Evolutionary conservation across 2,888 invertebrate species (phyloP).

Genomic region (Orthosia cruda): DNA sequence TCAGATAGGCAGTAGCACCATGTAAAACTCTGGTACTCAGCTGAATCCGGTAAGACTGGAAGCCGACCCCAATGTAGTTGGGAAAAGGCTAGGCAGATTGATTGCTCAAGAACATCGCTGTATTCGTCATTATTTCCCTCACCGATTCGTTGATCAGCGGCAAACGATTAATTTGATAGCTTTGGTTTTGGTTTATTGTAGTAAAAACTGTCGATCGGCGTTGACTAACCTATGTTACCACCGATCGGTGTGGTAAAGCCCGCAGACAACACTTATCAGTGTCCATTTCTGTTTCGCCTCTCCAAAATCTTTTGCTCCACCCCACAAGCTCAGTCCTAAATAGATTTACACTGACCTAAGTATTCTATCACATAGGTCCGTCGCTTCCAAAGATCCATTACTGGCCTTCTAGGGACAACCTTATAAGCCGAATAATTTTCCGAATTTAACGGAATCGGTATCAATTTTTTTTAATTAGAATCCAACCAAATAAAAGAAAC

Average conservation of each 20-base stretch:
- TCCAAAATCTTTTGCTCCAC: background rate
- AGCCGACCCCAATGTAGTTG: no score
- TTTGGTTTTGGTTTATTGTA: background rate
- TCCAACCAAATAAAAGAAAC: background rate
- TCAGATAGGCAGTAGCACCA: no score
- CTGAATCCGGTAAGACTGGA: no score
- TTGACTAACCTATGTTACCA: background rate
- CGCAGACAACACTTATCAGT: background rate
- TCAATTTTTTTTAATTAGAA: constrained; percentile 3
- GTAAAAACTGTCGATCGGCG: background rate
- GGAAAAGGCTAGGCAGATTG: no score
- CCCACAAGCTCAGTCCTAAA: background rate
- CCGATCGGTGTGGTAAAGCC: background rate
- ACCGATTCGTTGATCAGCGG: background rate
- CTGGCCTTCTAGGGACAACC: background rate
- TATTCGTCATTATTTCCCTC: background rate
- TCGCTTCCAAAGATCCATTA: background rate
- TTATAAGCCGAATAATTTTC: background rate
- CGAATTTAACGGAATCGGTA: background rate
- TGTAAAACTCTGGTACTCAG: no score
- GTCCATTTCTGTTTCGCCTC: background rate
- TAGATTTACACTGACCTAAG: background rate
- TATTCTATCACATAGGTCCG: background rate
- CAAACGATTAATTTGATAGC: background rate
- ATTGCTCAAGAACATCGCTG: constrained; percentile 1